Percentiles rank a stretch among this genome's conserved stretches.
phyloP scores from a whole-genome alignment of 2,888 invertebrate genomes.

The Drosophila lutescens region DNA sequence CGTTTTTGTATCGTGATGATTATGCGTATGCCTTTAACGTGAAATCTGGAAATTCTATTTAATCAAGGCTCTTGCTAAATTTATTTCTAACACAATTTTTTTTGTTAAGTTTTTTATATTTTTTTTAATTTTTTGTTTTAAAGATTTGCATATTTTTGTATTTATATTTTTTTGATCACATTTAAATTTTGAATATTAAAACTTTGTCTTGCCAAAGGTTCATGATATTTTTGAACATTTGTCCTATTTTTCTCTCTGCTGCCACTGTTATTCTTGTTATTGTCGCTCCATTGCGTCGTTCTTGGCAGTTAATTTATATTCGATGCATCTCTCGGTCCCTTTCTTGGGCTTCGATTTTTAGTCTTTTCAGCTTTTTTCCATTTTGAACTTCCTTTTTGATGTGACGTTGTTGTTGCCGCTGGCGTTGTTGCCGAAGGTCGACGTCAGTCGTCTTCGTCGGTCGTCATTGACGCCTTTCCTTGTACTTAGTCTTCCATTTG shows the following conservation, averaged over 20 bases:
- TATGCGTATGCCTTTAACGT: no score
- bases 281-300: slow-evolving; percentile 71
- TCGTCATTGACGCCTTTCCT: slow-evolving; percentile 74
- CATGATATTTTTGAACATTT: neutral
- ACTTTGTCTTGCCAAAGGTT: no score
- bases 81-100: no score
- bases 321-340: slow-evolving; percentile 56
- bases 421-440: slow-evolving; percentile 40
- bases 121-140: no score
- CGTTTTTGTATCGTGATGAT: no score
- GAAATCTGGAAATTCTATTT: no score
- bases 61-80: no score
- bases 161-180: no score
- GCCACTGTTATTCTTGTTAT: slow-evolving; percentile 30
- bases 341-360: slow-evolving; percentile 10
- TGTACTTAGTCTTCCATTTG: slow-evolving; percentile 59
- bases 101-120: no score
- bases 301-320: slow-evolving; percentile 76
- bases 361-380: slow-evolving; percentile 39
- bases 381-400: slow-evolving; percentile 62
- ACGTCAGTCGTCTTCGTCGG: slow-evolving; percentile 32
- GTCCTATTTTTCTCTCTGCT: slow-evolving; percentile 14
- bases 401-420: slow-evolving; percentile 30
- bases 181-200: no score
- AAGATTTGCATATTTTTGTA: no score